phyloP scores from a whole-genome alignment of 2,888 invertebrate genomes.

The Calameuta idolon region DNA sequence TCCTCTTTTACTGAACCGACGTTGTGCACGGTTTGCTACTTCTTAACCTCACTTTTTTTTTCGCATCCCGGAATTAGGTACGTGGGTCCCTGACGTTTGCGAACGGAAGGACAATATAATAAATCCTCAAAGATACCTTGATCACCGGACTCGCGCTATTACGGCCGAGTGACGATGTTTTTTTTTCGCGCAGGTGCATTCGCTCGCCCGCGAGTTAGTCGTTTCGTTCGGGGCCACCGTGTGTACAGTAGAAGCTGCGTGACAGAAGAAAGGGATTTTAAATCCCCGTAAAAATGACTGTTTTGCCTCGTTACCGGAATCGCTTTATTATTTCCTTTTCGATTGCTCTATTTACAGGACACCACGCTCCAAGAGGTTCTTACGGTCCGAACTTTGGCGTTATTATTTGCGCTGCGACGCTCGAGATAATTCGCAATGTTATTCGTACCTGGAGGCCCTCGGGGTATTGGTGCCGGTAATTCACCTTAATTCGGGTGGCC shows the following conservation, averaged over 20 bases:
- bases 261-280: neutral
- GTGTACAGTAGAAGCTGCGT: neutral
- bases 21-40: neutral
- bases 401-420: neutral
- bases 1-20: neutral
- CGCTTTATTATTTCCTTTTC: neutral
- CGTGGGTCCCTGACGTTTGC: neutral
- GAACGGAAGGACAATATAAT: neutral
- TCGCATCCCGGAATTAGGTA: neutral
- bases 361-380: neutral
- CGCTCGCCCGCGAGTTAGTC: neutral
- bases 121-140: neutral
- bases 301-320: slow-evolving; percentile 8
- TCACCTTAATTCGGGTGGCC: slow-evolving; percentile 9
- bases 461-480: neutral
- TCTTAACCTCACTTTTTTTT: neutral
- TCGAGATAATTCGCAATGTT: neutral
- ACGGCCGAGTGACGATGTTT: neutral
- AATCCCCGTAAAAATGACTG: neutral
- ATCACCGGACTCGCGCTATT: neutral
- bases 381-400: neutral
- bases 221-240: neutral
- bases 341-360: neutral
- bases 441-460: neutral
- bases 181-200: neutral